Evolutionary conservation across 2,888 invertebrate species (phyloP).

Genomic region (Blera fallax): DNA sequence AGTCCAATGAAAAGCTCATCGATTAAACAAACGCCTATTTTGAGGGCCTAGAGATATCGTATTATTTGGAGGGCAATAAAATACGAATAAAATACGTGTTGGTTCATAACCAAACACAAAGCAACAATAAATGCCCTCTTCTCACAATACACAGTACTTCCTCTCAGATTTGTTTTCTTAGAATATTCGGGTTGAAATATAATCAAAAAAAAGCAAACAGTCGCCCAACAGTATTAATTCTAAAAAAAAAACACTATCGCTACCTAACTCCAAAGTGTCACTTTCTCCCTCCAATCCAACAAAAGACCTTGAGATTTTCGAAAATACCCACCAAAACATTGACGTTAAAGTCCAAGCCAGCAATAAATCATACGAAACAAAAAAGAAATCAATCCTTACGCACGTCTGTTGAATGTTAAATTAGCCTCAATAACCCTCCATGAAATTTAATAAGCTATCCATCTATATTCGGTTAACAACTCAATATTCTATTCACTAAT

Average conservation of each 20-base stretch:
- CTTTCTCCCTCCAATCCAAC: background rate
- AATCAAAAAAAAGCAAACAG: no score
- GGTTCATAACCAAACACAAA: no score
- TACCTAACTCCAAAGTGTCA: background rate
- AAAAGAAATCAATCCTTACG: background rate
- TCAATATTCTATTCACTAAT: slow-evolving; percentile 44
- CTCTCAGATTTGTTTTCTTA: no score
- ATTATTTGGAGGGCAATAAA: no score
- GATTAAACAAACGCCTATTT: no score
- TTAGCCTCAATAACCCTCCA: background rate
- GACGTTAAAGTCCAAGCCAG: background rate
- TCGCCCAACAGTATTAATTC: no score
- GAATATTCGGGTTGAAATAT: no score
- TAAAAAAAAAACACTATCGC: background rate
- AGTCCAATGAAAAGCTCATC: no score
- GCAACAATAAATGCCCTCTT: no score
- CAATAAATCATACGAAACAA: background rate
- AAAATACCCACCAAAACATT: background rate
- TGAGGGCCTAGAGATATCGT: no score
- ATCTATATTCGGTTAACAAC: slow-evolving; percentile 35
- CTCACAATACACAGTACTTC: no score
- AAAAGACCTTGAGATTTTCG: background rate
- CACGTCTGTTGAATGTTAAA: slow-evolving; percentile 45
- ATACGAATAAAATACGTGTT: no score
- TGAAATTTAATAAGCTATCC: slow-evolving; percentile 51